Evolutionary conservation across 2,888 invertebrate genomes (phyloP).

Genomic region (Volucella inanis): DNA sequence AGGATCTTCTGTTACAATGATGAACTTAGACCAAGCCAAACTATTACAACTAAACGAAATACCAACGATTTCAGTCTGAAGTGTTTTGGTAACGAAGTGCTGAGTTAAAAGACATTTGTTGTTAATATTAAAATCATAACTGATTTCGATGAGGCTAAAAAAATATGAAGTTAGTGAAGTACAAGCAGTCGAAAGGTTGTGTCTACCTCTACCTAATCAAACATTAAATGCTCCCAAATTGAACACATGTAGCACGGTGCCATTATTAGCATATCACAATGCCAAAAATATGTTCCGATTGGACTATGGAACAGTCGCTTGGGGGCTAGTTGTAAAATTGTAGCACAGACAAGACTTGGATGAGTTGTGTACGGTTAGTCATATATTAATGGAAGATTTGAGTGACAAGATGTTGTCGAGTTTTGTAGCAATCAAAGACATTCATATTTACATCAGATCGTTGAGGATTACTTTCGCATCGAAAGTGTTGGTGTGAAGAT

Average conservation of each 20-base stretch:
- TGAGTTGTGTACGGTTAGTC: conserved; percentile 30
- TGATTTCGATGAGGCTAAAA: not conserved
- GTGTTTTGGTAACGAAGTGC: not conserved
- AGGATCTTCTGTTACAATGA: not conserved
- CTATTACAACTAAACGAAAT: not conserved
- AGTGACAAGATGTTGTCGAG: not conserved
- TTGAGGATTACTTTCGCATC: conserved; percentile 17
- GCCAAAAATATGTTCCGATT: conserved; percentile 37
- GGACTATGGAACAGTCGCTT: conserved; percentile 50
- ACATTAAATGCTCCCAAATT: not conserved
- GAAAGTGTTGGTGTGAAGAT: conserved; percentile 32
- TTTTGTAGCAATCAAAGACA: not conserved
- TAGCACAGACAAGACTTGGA: conserved; percentile 38
- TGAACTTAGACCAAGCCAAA: conserved; percentile 2
- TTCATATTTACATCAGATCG: not conserved
- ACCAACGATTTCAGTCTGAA: not conserved
- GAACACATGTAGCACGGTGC: not conserved
- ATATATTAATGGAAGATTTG: not conserved
- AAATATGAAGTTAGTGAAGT: not conserved
- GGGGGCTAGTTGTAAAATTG: conserved; percentile 35
- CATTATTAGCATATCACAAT: conserved; percentile 12
- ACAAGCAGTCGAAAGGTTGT: conserved; percentile 1
- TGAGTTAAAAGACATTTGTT: not conserved
- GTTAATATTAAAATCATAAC: not conserved
- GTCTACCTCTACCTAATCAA: conserved; percentile 10